A percentile compares a stretch with the other conserved stretches of the same genome.
Conservation (phyloP, 2,888 invertebrate species). For the Halocaridina rubra region DNA sequence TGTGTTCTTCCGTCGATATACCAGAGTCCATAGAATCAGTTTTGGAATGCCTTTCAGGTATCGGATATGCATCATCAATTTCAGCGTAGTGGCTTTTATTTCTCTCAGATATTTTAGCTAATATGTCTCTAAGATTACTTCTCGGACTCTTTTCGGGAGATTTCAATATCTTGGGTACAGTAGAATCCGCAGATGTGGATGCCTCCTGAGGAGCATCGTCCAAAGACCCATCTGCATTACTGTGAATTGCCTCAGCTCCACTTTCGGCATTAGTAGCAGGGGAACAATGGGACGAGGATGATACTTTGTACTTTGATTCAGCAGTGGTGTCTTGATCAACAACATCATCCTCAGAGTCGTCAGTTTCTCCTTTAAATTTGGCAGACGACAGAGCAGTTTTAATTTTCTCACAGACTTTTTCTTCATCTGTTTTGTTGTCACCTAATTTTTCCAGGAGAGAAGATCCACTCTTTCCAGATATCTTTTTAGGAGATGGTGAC, state of each 20-base stretch:
- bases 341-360: constrained; percentile 58
- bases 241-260: background rate
- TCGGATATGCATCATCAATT: constrained; percentile 5
- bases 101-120: background rate
- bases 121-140: background rate
- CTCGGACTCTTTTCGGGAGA: background rate
- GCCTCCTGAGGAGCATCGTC: background rate
- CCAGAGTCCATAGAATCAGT: constrained; percentile 59
- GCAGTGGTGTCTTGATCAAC: constrained; percentile 24
- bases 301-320: constrained; percentile 8
- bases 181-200: background rate
- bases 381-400: constrained; percentile 62
- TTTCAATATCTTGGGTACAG: constrained; percentile 21
- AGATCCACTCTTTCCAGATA: background rate
- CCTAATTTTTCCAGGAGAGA: constrained; percentile 25
- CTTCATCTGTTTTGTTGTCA: constrained; percentile 63
- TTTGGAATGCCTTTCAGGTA: constrained; percentile 38
- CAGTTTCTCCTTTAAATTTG: constrained; percentile 63
- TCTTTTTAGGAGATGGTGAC: constrained; percentile 21
- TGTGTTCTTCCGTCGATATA: constrained; percentile 37
- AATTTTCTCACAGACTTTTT: constrained; percentile 62
- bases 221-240: background rate
- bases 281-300: constrained; percentile 12
- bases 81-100: background rate
- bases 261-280: background rate